These are phyloP conservation scores for Etheostoma spectabile DNA, from an alignment of 2,113 vertebrate genomes.

Conservation along the genomic window DNA sequence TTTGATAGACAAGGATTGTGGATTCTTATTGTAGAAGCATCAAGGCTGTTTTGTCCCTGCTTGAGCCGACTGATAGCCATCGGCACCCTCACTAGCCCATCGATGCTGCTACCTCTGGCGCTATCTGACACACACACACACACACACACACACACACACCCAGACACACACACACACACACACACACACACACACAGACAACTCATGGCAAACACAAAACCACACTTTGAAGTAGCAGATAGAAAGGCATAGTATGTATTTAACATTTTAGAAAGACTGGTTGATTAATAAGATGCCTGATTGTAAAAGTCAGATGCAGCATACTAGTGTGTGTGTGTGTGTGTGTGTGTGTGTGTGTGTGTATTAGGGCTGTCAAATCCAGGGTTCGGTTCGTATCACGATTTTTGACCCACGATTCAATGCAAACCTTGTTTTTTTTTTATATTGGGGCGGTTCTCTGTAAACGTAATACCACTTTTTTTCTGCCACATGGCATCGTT, in stretches of 20 bases:
- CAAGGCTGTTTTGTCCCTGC: slow-evolving; percentile 42
- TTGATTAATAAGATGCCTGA: neutral
- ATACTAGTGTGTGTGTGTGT: too few relatives aligned
- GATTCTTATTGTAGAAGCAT: slow-evolving; percentile 46
- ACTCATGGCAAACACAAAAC: neutral
- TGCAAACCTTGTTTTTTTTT: too few relatives aligned
- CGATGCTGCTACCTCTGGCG: slow-evolving; percentile 37
- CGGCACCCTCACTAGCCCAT: slow-evolving; percentile 15
- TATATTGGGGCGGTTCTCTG: too few relatives aligned
- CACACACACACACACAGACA: neutral
- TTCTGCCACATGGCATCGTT: too few relatives aligned
- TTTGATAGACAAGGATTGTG: slow-evolving; percentile 35
- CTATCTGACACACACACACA: slow-evolving; percentile 18
- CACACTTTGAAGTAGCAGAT: neutral
- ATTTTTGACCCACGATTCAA: too few relatives aligned
- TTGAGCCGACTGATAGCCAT: slow-evolving; percentile 38
- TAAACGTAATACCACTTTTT: too few relatives aligned
- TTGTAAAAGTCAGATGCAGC: neutral
- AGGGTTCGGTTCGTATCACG: too few relatives aligned
- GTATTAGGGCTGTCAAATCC: too few relatives aligned
- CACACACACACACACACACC: slow-evolving; percentile 6
- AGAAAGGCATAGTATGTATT: neutral
- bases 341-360: too few relatives aligned
- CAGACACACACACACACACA: slow-evolving; percentile 4
- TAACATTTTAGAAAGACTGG: neutral